These are phyloP conservation scores for Megalops atlanticus DNA, from an alignment of 2,113 vertebrate species.

Conservation along the genomic window DNA sequence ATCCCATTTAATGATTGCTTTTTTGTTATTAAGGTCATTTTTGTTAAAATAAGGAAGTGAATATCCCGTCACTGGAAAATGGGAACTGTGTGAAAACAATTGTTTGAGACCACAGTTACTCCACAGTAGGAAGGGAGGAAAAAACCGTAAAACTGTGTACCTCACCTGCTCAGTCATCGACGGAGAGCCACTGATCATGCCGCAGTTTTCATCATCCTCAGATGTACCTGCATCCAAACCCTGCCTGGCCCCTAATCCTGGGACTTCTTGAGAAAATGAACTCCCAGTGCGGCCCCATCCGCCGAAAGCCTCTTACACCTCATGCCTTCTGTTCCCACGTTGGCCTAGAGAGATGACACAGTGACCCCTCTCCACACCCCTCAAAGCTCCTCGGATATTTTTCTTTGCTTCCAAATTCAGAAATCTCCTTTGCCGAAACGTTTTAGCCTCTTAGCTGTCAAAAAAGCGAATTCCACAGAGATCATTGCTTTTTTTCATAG, in stretches of 20 bases:
- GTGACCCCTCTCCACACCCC: background rate
- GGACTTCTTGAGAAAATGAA: background rate
- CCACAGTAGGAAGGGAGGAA: background rate
- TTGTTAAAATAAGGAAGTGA: background rate
- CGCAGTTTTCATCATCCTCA: background rate
- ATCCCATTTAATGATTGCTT: background rate
- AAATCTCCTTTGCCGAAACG: too few relatives aligned
- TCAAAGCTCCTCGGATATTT: background rate
- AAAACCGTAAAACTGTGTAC: background rate
- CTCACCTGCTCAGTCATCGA: background rate
- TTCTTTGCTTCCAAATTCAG: background rate
- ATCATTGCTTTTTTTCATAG: background rate
- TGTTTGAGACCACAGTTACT: background rate
- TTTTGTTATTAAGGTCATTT: background rate
- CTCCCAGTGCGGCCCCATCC: too few relatives aligned
- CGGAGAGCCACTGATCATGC: background rate
- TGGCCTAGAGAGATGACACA: background rate
- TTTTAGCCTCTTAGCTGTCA: too few relatives aligned
- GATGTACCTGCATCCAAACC: background rate
- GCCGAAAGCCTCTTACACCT: background rate
- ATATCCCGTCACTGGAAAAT: background rate
- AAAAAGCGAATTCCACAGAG: background rate
- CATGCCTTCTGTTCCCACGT: background rate
- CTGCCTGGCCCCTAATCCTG: background rate
- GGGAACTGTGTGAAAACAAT: background rate